These are phyloP conservation scores for Agrotis puta DNA, from an alignment of 2,888 invertebrate genomes.

Conservation along the genomic window DNA sequence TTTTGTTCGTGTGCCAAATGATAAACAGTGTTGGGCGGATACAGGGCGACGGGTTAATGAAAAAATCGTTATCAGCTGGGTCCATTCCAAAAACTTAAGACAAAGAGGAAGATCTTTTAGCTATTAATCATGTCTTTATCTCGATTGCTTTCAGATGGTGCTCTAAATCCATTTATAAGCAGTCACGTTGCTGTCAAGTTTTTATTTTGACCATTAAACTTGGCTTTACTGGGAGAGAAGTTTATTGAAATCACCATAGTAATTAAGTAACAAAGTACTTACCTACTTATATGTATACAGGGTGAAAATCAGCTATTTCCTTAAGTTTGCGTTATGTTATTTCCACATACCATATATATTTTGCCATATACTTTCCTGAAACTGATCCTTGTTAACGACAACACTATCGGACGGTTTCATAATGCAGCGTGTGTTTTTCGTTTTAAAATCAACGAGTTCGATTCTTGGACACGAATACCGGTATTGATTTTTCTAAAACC, in stretches of 20 bases:
- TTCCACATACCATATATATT: too few relatives aligned
- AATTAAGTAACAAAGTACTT: too few relatives aligned
- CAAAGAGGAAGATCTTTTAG: conserved; percentile 69
- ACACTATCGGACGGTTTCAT: too few relatives aligned
- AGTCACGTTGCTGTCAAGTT: conserved; percentile 55
- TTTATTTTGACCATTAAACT: conserved; percentile 41
- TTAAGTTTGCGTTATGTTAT: too few relatives aligned
- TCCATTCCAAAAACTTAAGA: conserved; percentile 71
- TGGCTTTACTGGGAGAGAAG: conserved; percentile 7
- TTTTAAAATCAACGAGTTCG: too few relatives aligned
- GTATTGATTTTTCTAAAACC: too few relatives aligned
- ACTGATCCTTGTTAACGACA: too few relatives aligned
- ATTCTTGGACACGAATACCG: too few relatives aligned
- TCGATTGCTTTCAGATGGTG: conserved; percentile 71
- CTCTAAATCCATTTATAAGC: conserved; percentile 72
- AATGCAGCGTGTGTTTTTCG: too few relatives aligned
- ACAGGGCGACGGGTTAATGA: conserved; percentile 58
- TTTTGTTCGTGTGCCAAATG: conserved; percentile 43
- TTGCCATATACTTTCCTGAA: too few relatives aligned
- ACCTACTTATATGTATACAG: neutral
- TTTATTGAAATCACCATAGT: conserved; percentile 8
- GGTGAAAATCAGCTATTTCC: too few relatives aligned
- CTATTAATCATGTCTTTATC: conserved; percentile 82
- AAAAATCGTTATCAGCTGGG: conserved; percentile 70
- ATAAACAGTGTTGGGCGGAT: conserved; percentile 29